phyloP scores from a whole-genome alignment of 2,888 invertebrate genomes.

The Drosophila recens region DNA sequence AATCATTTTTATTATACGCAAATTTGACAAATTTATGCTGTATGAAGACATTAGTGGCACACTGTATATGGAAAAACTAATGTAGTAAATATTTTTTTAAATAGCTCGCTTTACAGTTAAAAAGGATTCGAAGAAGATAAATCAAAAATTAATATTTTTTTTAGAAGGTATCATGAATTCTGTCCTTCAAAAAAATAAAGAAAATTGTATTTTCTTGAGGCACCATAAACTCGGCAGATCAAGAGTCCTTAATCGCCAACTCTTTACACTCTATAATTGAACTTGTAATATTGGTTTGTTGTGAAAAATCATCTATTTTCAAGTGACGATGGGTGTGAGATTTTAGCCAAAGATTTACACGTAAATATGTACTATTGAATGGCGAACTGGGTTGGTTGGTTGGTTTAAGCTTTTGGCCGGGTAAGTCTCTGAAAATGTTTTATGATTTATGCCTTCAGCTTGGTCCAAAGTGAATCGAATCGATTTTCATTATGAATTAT shows the following conservation, averaged over 20 bases:
- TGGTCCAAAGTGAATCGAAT: conserved; percentile 69
- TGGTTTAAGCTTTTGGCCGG: conserved; percentile 42
- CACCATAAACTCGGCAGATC: neutral
- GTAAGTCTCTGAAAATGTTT: conserved; percentile 54
- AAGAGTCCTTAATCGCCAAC: neutral
- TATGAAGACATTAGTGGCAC: too few relatives aligned
- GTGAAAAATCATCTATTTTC: conserved; percentile 23
- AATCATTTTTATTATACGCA: too few relatives aligned
- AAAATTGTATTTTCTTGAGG: too few relatives aligned
- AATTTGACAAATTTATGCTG: too few relatives aligned
- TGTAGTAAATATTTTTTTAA: too few relatives aligned
- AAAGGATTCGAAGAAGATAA: too few relatives aligned
- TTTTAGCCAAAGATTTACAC: conserved; percentile 20
- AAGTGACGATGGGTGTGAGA: conserved; percentile 29
- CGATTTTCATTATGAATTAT: conserved; percentile 76
- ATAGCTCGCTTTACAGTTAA: too few relatives aligned
- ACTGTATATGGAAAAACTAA: too few relatives aligned
- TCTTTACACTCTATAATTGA: conserved; percentile 6
- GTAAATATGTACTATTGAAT: conserved; percentile 34
- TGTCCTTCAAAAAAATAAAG: too few relatives aligned
- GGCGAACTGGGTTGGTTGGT: conserved; percentile 10
- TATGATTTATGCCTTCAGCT: conserved; percentile 66
- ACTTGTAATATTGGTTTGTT: neutral
- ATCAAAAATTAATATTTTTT: too few relatives aligned
- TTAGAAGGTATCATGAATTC: too few relatives aligned